Percentiles rank a stretch among this genome's conserved stretches.
phyloP scores from a whole-genome alignment of 1,140 invertebrate genomes.

The Heliconius hewitsoni region DNA sequence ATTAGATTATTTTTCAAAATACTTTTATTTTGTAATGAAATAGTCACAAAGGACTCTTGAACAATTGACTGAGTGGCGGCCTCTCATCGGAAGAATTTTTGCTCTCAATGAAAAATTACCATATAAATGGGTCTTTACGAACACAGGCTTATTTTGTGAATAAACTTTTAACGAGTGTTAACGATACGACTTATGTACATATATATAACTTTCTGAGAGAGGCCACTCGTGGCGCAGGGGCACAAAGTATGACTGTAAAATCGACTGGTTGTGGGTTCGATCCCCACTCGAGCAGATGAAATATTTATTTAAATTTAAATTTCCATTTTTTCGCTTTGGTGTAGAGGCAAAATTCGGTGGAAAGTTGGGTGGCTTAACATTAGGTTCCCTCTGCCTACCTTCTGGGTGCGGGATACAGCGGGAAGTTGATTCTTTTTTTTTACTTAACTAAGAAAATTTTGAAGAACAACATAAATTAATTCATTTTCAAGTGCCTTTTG shows the following conservation, averaged over 20 bases:
- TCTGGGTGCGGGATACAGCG: too few relatives aligned
- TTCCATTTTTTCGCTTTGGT: too few relatives aligned
- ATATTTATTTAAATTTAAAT: too few relatives aligned
- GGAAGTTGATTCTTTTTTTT: not conserved
- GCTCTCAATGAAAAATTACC: constrained; percentile 41
- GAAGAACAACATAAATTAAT: not conserved
- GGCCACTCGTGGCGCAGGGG: too few relatives aligned
- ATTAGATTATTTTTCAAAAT: not conserved
- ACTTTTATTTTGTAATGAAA: constrained; percentile 14
- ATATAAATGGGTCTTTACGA: constrained; percentile 41
- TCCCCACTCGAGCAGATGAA: too few relatives aligned
- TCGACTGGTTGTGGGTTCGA: too few relatives aligned
- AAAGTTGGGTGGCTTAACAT: too few relatives aligned
- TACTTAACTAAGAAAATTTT: not conserved
- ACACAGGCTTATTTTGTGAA: constrained; percentile 9
- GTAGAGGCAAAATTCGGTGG: too few relatives aligned
- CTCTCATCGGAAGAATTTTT: constrained; percentile 20
- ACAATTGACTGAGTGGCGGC: constrained; percentile 14
- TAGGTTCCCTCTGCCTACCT: too few relatives aligned
- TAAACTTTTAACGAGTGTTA: constrained; percentile 9
- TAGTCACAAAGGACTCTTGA: constrained; percentile 27
- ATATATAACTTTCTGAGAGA: not conserved
- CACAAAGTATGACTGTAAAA: too few relatives aligned
- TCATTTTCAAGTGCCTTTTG: not conserved
- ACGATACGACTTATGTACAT: not conserved